Base-by-base conservation (phyloP, 2,888 invertebrate genomes). In the Macrophya alboannulata region DNA sequence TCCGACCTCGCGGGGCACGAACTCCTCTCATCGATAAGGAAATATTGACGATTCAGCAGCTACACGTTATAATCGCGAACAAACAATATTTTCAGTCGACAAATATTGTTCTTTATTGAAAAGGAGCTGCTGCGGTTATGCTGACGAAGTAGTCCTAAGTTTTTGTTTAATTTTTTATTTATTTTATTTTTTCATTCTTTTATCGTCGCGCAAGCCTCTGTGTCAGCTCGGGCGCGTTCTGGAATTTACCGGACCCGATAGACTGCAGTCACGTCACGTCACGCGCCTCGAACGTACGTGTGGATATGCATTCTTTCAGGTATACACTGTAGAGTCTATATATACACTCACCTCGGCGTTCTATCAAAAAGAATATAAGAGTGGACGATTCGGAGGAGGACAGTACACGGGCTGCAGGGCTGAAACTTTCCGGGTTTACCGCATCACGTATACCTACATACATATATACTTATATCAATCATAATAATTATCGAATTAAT, bases 201-300 rank as follows among this genome's bases (percentile, higher is more conserved):
- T 17, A 51, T 59, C 62, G 40, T 43, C 59, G 10, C 25, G 59
- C 59, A 31, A 51, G 77, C 55, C 21, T 40, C 72, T 45, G 77
- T 77, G 55, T 81, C 81, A 62, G 81, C 62, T 21, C n/a, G 31
- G 62, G 1, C 25, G 10, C 59, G 40, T 15, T 21, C 21, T 81
- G 81, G 81, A 81, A 81, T 81, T 81, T 43, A 62, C 81, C 81
- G 43, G 81, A 81, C 59, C 62, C 81, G 62, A 81, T 81, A 59
- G 59, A 59, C 43, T 81, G 40, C 40, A 81, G 81, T 81, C 81
- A 62, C 81, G 81, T 81, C 81, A 81, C 81, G 81, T 81, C 59
- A 62, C 62, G 59, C 17, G 59, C 79, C 79, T 72, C 72, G 72
- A 72, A 37, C 79, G 79, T 79, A 37, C 79, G 79, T 79, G 79